Conservation (phyloP, 1,140 invertebrate species). For the Pentalonia nigronervosa region DNA sequence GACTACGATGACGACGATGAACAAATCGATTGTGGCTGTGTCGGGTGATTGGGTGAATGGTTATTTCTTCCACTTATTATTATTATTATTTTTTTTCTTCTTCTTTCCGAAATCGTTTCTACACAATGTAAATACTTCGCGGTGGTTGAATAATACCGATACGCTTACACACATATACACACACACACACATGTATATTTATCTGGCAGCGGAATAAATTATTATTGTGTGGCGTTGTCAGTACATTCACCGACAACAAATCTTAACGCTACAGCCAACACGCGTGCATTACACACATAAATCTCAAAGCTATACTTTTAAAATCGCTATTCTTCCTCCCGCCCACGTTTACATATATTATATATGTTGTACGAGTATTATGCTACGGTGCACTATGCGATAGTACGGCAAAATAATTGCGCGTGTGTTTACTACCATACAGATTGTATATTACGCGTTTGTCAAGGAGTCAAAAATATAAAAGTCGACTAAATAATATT, state of each 20-base stretch:
- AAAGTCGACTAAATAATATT: not conserved
- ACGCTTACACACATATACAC: not conserved
- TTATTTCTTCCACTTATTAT: not conserved
- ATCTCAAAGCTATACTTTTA: not conserved
- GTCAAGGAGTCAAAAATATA: not conserved
- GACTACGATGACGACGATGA: not conserved
- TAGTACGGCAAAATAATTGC: not conserved
- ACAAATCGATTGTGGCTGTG: not conserved
- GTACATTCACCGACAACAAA: conserved; percentile 1
- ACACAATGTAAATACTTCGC: not conserved
- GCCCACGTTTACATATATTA: not conserved
- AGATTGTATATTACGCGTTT: not conserved
- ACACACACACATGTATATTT: not conserved
- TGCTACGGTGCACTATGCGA: not conserved
- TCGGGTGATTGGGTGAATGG: not conserved
- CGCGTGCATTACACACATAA: not conserved
- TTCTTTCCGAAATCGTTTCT: not conserved
- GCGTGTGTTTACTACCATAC: not conserved
- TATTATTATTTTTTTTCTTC: not conserved
- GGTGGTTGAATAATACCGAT: not conserved
- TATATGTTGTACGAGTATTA: not conserved
- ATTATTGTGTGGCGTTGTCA: not conserved
- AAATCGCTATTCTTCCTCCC: not conserved
- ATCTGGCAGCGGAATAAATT: not conserved
- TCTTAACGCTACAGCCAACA: not conserved